phyloP scores from a whole-genome alignment of 1,140 invertebrate species.

The Drosophila arizonae region DNA sequence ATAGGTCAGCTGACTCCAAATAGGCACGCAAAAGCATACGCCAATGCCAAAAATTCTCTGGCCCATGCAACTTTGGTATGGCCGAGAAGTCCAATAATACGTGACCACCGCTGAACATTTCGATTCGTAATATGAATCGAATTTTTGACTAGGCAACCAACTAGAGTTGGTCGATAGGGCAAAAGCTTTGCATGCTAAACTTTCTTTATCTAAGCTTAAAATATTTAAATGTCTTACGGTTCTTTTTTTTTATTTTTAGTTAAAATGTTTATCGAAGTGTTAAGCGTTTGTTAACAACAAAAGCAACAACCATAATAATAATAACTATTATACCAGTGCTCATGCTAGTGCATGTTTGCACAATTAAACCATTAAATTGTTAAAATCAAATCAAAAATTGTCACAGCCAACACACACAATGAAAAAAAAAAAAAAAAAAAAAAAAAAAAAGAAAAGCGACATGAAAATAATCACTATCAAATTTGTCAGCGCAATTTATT shows the following conservation, averaged over 20 bases:
- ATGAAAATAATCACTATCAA: constrained; percentile 40
- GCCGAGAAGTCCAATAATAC: constrained; percentile 53
- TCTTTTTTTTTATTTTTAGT: neutral
- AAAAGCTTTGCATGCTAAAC: constrained; percentile 20
- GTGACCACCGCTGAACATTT: constrained; percentile 41
- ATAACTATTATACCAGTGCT: neutral
- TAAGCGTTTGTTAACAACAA: constrained; percentile 13
- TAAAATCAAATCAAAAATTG: constrained; percentile 66
- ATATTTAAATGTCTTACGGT: constrained; percentile 28
- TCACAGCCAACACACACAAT: constrained; percentile 35
- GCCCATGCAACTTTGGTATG: constrained; percentile 56
- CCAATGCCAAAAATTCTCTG: constrained; percentile 65
- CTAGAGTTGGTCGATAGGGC: constrained; percentile 5
- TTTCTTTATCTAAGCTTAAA: constrained; percentile 44
- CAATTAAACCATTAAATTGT: constrained; percentile 81
- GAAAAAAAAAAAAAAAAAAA: constrained; percentile 16
- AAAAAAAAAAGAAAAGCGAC: constrained; percentile 20
- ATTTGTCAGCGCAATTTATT: constrained; percentile 52
- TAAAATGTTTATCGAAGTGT: constrained; percentile 33
- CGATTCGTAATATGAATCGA: constrained; percentile 22
- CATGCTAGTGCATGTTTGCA: constrained; percentile 11
- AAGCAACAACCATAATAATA: constrained; percentile 2
- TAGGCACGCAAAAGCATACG: constrained; percentile 52
- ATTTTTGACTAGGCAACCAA: neutral
- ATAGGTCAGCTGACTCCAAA: constrained; percentile 54